Conservation (phyloP, 2,797 vertebrate species). For the Neosalanx taihuensis region DNA sequence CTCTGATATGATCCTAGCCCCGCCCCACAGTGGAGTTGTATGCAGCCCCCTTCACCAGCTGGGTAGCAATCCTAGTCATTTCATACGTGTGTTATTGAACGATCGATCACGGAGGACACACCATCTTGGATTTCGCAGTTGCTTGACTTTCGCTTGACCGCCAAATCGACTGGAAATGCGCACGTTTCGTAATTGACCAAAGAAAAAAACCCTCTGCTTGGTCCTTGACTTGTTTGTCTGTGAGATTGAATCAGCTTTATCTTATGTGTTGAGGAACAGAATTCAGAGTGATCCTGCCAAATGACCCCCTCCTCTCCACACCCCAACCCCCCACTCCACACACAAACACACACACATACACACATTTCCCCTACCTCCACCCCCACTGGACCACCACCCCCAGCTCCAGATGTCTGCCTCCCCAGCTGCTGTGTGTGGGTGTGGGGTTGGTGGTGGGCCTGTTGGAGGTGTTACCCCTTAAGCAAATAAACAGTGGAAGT, state of each 20-base stretch:
- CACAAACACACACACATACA: conserved; percentile 11
- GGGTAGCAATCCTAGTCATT: no score
- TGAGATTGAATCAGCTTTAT: conserved; percentile 27
- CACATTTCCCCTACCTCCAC: not conserved
- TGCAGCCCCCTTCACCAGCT: not conserved
- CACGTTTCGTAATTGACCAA: not conserved
- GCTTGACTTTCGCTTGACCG: no score
- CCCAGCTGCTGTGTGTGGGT: conserved; percentile 7
- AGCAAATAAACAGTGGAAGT: conserved; percentile 26
- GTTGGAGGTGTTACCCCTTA: conserved; percentile 23
- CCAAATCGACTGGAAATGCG: not conserved
- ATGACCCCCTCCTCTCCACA: not conserved
- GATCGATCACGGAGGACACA: no score
- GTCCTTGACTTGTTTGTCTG: conserved; percentile 32
- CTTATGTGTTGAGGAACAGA: conserved; percentile 9
- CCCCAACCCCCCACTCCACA: not conserved
- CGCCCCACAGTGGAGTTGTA: not conserved
- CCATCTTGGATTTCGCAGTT: no score
- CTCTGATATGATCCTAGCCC: not conserved
- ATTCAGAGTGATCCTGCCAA: conserved; percentile 1
- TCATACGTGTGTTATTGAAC: no score
- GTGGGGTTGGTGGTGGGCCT: conserved; percentile 11
- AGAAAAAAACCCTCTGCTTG: conserved; percentile 14
- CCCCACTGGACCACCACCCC: not conserved
- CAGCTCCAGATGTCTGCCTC: conserved; percentile 8